Evolutionary conservation across 2,797 vertebrate genomes (phyloP).

Genomic region (Distichodus sexfasciatus): DNA sequence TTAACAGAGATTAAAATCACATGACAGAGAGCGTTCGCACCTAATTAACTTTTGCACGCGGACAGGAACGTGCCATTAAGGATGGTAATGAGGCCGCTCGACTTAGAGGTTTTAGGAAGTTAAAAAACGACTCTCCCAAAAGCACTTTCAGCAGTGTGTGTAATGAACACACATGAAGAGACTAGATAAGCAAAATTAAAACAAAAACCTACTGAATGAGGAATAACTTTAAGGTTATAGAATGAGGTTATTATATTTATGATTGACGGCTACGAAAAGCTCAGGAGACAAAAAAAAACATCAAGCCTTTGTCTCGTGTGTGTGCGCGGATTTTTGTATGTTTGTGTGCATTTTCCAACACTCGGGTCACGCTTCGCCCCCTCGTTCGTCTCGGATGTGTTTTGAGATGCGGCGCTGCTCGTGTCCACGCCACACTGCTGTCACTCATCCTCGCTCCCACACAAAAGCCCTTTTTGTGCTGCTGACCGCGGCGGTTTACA

Average conservation of each 20-base stretch:
- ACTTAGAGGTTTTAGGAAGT: constrained; percentile 26
- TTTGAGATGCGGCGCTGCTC: constrained; percentile 52
- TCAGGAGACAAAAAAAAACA: too few relatives aligned
- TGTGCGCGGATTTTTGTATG: too few relatives aligned
- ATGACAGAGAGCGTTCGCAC: constrained; percentile 22
- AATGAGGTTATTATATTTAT: too few relatives aligned
- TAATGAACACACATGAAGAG: too few relatives aligned
- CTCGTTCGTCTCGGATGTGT: constrained; percentile 24
- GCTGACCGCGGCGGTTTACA: constrained; percentile 51
- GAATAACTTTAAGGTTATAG: too few relatives aligned
- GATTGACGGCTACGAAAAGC: too few relatives aligned
- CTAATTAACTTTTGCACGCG: constrained; percentile 28
- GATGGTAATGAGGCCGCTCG: constrained; percentile 15
- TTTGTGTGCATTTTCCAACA: too few relatives aligned
- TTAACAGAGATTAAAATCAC: constrained; percentile 21
- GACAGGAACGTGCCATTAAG: constrained; percentile 50
- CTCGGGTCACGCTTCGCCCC: constrained; percentile 19
- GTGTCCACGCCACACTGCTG: constrained; percentile 55
- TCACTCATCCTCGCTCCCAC: constrained; percentile 54
- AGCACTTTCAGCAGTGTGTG: too few relatives aligned
- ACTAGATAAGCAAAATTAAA: too few relatives aligned
- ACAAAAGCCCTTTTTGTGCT: constrained; percentile 58
- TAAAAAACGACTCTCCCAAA: too few relatives aligned
- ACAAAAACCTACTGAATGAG: too few relatives aligned
- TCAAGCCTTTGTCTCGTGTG: too few relatives aligned